Evolutionary conservation across 2,888 invertebrate species (phyloP), one percentile per base, ranked within the genome.

Genomic region (Drosophila kuntzei): DNA sequence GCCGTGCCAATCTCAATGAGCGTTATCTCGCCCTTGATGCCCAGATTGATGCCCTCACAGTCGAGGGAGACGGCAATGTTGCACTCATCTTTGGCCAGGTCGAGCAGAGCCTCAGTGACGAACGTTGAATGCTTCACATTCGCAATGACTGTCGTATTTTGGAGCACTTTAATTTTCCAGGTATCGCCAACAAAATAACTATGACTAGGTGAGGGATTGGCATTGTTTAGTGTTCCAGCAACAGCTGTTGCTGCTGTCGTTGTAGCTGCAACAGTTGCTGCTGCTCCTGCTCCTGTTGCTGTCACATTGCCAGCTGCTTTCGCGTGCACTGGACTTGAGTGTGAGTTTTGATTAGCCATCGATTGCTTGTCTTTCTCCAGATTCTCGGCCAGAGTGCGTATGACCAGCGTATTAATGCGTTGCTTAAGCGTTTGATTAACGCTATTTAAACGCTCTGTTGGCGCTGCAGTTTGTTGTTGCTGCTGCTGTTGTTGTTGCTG

Each of bases 41-140:
- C 98, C 68, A 98, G 93, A 92, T 98, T 98, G 57, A 98, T 96
- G 14, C 98, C 98, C 93, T 98, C 98, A 85, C 97, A 97, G 91
- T 98, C 98, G 88, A 98, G 95, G 0, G 97, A 97, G 20, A 98
- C 94, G 64, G 95, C 95, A 57, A 94, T 94, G 49, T 89, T 89
- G 60, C 79, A 86, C 80, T 94, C 94, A 57, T 93, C 89, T 51
- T 91, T 91, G 63, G 90, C 90, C 68, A 93, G 93, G 12, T 90
- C 83, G 77, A 96, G 94, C 72, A 96, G 95, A 67, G 95, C 95
- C 50, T 96, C 96, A 54, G 96, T 94, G 64, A 97, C 94, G 87
- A 95, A 94, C 41, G 95, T 93, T 91, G 96, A 95, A 89, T 97
- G 97, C 87, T 96, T 95, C 0, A 95, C 94, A 90, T 94, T 96